Evolutionary conservation across 2,888 invertebrate species (phyloP), one percentile per base, ranked within the genome.

Genomic region (Gordius sp.): DNA sequence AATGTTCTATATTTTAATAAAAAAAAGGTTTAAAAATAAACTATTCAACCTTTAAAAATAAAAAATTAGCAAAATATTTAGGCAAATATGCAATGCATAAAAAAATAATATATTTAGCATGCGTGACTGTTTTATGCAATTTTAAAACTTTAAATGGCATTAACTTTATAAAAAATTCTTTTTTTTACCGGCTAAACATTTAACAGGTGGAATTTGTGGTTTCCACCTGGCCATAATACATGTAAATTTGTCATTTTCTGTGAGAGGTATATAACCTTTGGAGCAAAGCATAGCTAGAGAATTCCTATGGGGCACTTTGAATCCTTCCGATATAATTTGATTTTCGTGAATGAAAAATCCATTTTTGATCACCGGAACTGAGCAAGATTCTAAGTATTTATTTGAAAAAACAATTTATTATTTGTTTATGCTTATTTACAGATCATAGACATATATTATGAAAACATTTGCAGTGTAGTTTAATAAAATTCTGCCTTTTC

Each of bases 301-400:
- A 23, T 23, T 8, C 20, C 24, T 8, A 20, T 47, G 47, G 8
- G 8, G 13, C 8, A 47, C 20, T 8, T 20, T 47, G 23, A 16
- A 23, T 8, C 23, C 47, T 16, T 47, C 23, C 4, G 23, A 47
- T 8, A 47, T 23, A 8, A 47, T 47, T 4, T 47, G 8, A 16
- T 8, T 20, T 16, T 47, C 23, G 24, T 16, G 20, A 23, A 23
- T 16, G 20, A 47, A 8, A 23, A 23, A 8, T 47, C 47, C 47
- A 47, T 47, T 47, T 23, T 16, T 16, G 8, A 47, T 20, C 8
- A 23, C 23, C 8, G 24, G 18, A 16, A 47, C 47, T 16, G 8
- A 8, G 47, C 47, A 47, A 16, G 18, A 8, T 47, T 47, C 47
- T 47, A 47, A 47, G 23, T 47, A 33, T 33, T n/a, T n/a, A n/a